Evolutionary conservation across 2,888 invertebrate species (phyloP).

Genomic region (Abrostola triplasia): DNA sequence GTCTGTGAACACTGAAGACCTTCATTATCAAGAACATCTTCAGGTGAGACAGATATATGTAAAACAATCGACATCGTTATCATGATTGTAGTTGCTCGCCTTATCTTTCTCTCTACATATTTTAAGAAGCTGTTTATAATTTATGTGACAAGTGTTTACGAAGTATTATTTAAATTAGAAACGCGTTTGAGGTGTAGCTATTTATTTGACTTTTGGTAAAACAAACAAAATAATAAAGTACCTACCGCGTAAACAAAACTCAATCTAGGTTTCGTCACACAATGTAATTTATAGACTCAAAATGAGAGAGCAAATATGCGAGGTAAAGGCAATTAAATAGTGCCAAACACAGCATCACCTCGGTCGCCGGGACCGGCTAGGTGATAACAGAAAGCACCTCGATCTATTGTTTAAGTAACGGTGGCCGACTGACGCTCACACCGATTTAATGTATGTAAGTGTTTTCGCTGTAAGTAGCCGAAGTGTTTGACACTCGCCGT

Average conservation of each 20-base stretch:
- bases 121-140: no score
- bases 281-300: slow-evolving; percentile 10
- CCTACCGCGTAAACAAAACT: neutral
- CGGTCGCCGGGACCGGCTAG: slow-evolving; percentile 47
- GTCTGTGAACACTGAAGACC: neutral
- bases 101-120: no score
- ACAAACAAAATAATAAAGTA: neutral
- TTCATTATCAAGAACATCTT: no score
- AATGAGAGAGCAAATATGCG: slow-evolving; percentile 21
- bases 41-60: no score
- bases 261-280: slow-evolving; percentile 20
- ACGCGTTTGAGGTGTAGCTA: no score
- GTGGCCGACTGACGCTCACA: slow-evolving; percentile 32
- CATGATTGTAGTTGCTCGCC: no score
- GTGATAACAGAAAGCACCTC: slow-evolving; percentile 69
- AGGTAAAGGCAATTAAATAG: slow-evolving; percentile 21
- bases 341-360: slow-evolving; percentile 49
- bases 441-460: neutral
- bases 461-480: slow-evolving; percentile 35
- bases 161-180: no score
- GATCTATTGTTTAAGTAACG: slow-evolving; percentile 59
- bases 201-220: no score
- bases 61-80: no score
- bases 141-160: no score
- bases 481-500: slow-evolving; percentile 72